phyloP scores from a whole-genome alignment of 2,113 vertebrate genomes.

The Oreotragus oreotragus region DNA sequence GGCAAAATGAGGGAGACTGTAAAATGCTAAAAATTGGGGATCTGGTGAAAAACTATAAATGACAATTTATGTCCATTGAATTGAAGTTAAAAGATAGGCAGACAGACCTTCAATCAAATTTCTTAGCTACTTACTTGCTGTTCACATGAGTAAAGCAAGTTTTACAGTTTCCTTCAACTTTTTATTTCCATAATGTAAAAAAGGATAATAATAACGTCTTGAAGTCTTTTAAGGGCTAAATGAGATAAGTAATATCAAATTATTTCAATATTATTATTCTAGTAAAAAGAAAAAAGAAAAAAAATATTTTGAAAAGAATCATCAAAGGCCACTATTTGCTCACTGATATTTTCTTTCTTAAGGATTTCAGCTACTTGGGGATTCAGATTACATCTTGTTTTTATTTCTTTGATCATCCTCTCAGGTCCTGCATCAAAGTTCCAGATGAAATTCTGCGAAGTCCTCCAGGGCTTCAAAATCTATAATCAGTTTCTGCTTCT shows the following conservation, averaged over 20 bases:
- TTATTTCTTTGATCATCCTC: neutral
- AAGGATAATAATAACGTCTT: neutral
- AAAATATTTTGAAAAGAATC: neutral
- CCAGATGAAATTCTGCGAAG: neutral
- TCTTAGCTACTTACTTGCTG: neutral
- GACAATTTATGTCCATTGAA: neutral
- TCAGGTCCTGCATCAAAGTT: neutral
- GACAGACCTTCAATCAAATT: neutral
- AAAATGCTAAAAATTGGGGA: neutral
- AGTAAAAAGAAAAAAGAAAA: neutral
- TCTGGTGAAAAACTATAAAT: neutral
- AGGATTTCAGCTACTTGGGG: neutral
- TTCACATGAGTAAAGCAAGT: neutral
- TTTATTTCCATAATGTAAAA: neutral
- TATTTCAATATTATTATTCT: neutral
- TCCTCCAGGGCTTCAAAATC: neutral
- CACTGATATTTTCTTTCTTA: neutral
- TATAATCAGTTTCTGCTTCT: neutral
- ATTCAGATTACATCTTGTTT: neutral
- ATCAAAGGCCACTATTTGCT: neutral
- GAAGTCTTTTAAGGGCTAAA: neutral
- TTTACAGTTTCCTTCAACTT: neutral
- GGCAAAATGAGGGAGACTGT: neutral
- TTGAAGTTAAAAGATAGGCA: neutral
- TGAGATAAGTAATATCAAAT: neutral